Evolutionary conservation across 2,888 invertebrate species (phyloP).

Genomic region (Drosophila longiperda): DNA sequence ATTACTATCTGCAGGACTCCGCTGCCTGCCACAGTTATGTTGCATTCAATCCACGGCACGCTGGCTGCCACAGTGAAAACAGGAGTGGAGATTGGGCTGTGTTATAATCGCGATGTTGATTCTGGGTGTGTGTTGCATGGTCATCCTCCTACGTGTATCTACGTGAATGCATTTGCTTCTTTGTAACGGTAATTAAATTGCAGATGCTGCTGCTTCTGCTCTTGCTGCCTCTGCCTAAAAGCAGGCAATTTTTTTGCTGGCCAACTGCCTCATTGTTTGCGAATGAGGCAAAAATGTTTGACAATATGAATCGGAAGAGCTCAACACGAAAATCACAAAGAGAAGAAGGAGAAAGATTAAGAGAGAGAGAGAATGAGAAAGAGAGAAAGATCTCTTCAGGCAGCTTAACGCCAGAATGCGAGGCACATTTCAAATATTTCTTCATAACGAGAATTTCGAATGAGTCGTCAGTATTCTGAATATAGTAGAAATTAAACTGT

Average conservation of each 20-base stretch:
- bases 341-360: neutral
- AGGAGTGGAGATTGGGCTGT: neutral
- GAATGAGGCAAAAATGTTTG: constrained; percentile 30
- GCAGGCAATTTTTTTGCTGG: constrained; percentile 45
- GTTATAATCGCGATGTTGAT: neutral
- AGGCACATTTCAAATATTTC: constrained; percentile 35
- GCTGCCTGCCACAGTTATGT: constrained; percentile 43
- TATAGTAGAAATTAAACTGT: constrained; percentile 12
- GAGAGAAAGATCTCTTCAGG: constrained; percentile 16
- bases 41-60: constrained; percentile 44
- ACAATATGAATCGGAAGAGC: constrained; percentile 50
- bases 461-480: constrained; percentile 32
- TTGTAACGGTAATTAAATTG: constrained; percentile 74
- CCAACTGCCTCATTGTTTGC: constrained; percentile 4
- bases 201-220: constrained; percentile 51
- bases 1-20: constrained; percentile 5
- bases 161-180: constrained; percentile 37
- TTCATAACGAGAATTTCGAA: constrained; percentile 15
- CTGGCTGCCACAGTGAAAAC: neutral
- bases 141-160: constrained; percentile 32
- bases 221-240: too few relatives aligned
- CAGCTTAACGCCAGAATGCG: constrained; percentile 41
- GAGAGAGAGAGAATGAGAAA: neutral
- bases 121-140: constrained; percentile 30
- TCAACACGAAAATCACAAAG: constrained; percentile 15